Base-by-base conservation (phyloP, 2,113 vertebrate species). In the Xenopus laevis region DNA sequence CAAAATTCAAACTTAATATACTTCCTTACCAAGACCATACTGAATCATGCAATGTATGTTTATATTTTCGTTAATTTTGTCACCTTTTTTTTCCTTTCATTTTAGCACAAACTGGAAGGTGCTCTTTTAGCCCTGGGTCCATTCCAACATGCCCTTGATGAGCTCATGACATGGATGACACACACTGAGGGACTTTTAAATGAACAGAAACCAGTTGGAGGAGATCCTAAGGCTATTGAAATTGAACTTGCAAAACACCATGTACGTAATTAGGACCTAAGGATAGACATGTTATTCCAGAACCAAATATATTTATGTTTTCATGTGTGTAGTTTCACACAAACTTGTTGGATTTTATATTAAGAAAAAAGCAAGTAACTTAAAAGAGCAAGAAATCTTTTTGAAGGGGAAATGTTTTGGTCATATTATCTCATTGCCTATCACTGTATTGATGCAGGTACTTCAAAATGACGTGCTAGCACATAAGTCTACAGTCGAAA, bases 231-330 rank as follows among this genome's bases (percentile, higher is more conserved):
- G 86, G 93, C 95, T 82, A 96, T 99, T 52, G 97, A 99, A 87
- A 98, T 99, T 44, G 94, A 97, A 80, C 95, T 98, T 2, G 97
- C 97, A 82, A 99, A 98, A 79, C 97, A 99, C 84, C 94, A 99
- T n/a, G 97, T 99, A 94, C 0, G 94, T 89, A 79, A 80, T 74
- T 13, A 50, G 15, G 47, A 12, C 10, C 10, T 55, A 55, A 2
- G 13, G 13, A n/a, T 55, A 9, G 15, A 16, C 7, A 60, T 60
- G 21, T 60, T 60, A 18, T 60, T 60, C 1, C 55, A 13, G 17
- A 53, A 53, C 3, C 12, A 53, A 7, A 4, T 4, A 9, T 53
- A 17, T n/a, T n/a, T n/a, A n/a, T n/a, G n/a, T n/a, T 4, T 27
- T 27, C 23, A 27, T 27, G 23, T 27, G 23, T 27, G 23, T 27